A percentile compares a stretch with the other conserved stretches of the same genome.
Evolutionary conservation across 2,797 vertebrate genomes (phyloP).

Genomic region (Bradypodion pumilum): DNA sequence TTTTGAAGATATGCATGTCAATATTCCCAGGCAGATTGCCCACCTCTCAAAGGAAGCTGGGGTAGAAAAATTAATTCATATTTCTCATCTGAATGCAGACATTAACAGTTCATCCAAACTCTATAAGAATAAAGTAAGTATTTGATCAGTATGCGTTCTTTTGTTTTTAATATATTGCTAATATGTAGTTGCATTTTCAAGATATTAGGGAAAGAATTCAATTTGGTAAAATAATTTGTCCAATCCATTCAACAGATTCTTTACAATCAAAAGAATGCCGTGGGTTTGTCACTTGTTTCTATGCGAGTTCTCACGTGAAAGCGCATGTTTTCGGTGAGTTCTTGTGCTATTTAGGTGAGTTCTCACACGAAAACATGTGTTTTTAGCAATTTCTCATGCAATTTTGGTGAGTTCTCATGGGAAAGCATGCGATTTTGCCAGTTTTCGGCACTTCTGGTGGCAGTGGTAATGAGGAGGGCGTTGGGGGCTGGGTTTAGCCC

Average conservation of each 20-base stretch:
- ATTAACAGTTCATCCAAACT: constrained; percentile 91
- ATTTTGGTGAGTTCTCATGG: no score
- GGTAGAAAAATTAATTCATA: constrained; percentile 86
- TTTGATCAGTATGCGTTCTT: not conserved
- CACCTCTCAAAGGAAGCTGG: constrained; percentile 83
- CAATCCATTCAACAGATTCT: not conserved
- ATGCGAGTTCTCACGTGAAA: no score
- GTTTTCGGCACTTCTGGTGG: no score
- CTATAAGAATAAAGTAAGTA: constrained; percentile 90
- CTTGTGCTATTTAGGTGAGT: no score
- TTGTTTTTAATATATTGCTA: not conserved
- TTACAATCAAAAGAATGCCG: not conserved
- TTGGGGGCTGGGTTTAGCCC: no score
- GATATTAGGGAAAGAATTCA: not conserved
- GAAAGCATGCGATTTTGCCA: no score
- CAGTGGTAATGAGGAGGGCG: no score
- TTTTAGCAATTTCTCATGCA: no score
- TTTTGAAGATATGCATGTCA: constrained; percentile 88
- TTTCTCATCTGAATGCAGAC: constrained; percentile 94
- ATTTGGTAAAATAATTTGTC: no score
- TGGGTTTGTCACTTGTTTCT: no score
- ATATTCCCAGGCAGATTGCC: constrained; percentile 88
- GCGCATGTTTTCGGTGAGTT: no score
- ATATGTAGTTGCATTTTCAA: not conserved
- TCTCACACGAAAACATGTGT: no score